Percentiles rank a stretch among this genome's conserved stretches.
Evolutionary conservation across 2,888 invertebrate species (phyloP).

Genomic region (Apamea monoglypha): DNA sequence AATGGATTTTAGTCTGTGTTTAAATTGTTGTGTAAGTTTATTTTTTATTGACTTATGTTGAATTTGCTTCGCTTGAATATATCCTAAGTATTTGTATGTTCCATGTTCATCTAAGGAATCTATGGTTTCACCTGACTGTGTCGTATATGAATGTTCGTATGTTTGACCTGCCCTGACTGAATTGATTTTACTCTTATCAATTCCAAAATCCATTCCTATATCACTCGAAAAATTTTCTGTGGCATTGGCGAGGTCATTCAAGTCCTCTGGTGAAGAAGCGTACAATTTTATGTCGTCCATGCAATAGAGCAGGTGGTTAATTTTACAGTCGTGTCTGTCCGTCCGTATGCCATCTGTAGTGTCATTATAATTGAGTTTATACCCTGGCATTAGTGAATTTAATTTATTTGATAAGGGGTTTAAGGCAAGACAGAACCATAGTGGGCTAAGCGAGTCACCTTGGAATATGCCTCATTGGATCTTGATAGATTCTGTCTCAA

Average conservation of each 20-base stretch:
- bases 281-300: conserved; percentile 1
- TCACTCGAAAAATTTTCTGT: no score
- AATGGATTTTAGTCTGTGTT: no score
- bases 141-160: not conserved
- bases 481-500: no score
- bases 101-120: not conserved
- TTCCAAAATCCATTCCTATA: no score
- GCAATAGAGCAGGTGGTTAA: not conserved
- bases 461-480: no score
- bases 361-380: not conserved
- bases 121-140: not conserved
- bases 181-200: no score
- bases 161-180: no score
- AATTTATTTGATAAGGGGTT: not conserved
- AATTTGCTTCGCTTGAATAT: not conserved
- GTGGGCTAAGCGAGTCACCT: no score
- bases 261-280: not conserved
- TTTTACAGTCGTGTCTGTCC: not conserved
- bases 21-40: no score
- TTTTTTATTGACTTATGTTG: no score
- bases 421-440: no score
- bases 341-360: not conserved
- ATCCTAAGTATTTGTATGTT: not conserved
- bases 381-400: not conserved
- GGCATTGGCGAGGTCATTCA: not conserved